These are phyloP conservation scores for Heteromyza rotundicornis DNA, from an alignment of 2,888 invertebrate species.

Conservation along the genomic window DNA sequence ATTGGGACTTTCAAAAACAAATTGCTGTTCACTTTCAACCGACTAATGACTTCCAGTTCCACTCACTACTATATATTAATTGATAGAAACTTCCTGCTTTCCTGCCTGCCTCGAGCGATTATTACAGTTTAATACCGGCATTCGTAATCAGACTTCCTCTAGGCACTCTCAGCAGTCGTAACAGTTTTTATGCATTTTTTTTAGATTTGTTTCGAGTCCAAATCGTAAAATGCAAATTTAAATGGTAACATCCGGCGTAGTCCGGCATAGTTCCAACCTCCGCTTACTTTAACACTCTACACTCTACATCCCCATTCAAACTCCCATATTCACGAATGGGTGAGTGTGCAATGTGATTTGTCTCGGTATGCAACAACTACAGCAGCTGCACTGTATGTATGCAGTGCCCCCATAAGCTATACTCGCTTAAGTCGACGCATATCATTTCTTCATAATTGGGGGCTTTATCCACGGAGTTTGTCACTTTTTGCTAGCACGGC, in stretches of 20 bases:
- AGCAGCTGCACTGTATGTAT: conserved; percentile 5
- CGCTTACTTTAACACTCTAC: background rate
- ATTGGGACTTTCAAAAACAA: no score
- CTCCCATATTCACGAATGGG: no score
- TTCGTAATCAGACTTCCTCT: no score
- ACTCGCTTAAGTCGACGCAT: background rate
- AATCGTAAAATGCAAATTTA: conserved; percentile 50
- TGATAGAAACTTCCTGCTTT: no score
- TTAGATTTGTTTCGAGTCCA: no score
- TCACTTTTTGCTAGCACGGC: background rate
- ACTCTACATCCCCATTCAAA: no score
- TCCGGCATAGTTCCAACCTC: conserved; percentile 8
- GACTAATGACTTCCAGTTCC: no score
- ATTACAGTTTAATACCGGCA: no score
- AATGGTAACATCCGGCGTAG: conserved; percentile 45
- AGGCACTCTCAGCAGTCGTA: no score
- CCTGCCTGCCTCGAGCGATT: no score
- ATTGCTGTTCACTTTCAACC: no score
- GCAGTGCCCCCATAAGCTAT: background rate
- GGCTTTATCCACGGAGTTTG: background rate
- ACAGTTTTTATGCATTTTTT: conserved; percentile 3
- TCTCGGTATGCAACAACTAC: background rate
- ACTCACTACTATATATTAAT: no score
- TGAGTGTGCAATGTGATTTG: background rate
- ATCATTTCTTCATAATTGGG: conserved; percentile 14